Base-by-base conservation (phyloP, 92 coral and sea anemone genomes). In the Zoanthus gigantus region DNA sequence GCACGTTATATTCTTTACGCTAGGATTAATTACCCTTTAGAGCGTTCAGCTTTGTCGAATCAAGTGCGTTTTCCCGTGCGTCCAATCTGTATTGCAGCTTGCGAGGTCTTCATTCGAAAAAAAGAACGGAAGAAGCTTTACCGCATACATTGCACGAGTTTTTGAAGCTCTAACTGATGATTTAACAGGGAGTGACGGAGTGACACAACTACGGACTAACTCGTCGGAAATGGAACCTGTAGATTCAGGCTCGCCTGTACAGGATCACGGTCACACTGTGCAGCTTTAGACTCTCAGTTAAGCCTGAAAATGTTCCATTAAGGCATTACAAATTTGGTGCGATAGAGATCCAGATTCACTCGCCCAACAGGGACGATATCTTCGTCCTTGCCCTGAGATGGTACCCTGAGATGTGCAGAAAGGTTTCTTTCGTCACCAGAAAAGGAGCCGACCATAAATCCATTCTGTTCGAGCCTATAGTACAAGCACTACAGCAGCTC, bases 81-180 rank as follows among this genome's bases (percentile, higher is more conserved):
- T 72, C 18, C 77, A 52, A 72, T 72, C 77, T 37, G 77, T 72
- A 18, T 72, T 72, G 29, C 77, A 37, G 77, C 42, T 72, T 23
- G 76, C 76, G 6, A 72, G 53, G 10, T 72, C 76, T 42, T 72
- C 76, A 10, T 42, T 72, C 2, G 52, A 10, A 37, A 72, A 34
- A 32, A 34, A 72, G 53, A 72, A 72, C 23, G 76, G 76, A 3
- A 34, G 54, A 72, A 72, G 76, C 71, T 65, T 65, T 18, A 65
- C 71, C 31, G 31, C 71, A 65, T 34, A 16, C 6, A 3, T n/a
- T 65, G 17, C 71, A 18, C 31, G 71, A 9, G 6, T 65, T 65
- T 65, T 65, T 3, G 71, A 65, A 17, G 71, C 0, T 17, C 34
- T 65, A 4, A 65, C 18, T 4, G 71, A 17, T 3, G 71, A 30